Conservation (phyloP, 1,140 invertebrate species). For the Aradophagus sp. region DNA sequence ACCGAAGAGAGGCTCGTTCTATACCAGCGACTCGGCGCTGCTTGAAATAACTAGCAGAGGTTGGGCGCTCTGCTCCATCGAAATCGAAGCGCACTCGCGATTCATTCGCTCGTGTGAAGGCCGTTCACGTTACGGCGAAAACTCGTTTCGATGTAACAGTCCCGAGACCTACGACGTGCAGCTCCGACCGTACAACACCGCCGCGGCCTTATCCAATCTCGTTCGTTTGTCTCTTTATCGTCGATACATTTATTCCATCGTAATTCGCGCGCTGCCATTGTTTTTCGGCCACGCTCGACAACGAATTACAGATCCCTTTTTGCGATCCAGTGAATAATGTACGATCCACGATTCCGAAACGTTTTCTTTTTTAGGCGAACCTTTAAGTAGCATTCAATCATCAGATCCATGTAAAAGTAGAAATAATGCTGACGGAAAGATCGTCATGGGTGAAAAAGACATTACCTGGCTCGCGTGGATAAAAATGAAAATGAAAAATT, state of each 20-base stretch:
- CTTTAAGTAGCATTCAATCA: too few species aligned
- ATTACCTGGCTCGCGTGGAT: too few species aligned
- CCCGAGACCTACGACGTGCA: constrained; percentile 39
- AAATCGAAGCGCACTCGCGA: constrained; percentile 55
- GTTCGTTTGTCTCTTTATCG: constrained; percentile 18
- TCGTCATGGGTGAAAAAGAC: too few species aligned
- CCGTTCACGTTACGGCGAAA: constrained; percentile 59
- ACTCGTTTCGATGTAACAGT: constrained; percentile 60
- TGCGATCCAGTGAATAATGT: too few species aligned
- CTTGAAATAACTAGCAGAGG: constrained; percentile 58
- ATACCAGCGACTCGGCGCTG: constrained; percentile 48
- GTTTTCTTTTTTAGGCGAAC: too few species aligned
- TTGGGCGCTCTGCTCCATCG: constrained; percentile 53
- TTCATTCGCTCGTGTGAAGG: constrained; percentile 61
- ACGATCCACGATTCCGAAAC: too few species aligned
- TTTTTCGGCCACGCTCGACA: too few species aligned
- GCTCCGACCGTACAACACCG: constrained; percentile 10
- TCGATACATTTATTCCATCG: constrained; percentile 28
- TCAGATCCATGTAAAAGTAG: too few species aligned
- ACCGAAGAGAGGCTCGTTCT: constrained; percentile 47
- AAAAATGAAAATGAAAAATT: too few species aligned
- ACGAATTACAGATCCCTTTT: too few species aligned
- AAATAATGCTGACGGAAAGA: too few species aligned
- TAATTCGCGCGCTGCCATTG: constrained; percentile 6
- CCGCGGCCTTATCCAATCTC: constrained; percentile 40